Conservation (phyloP, 2,113 vertebrate genomes). For the Oenanthe melanoleuca region DNA sequence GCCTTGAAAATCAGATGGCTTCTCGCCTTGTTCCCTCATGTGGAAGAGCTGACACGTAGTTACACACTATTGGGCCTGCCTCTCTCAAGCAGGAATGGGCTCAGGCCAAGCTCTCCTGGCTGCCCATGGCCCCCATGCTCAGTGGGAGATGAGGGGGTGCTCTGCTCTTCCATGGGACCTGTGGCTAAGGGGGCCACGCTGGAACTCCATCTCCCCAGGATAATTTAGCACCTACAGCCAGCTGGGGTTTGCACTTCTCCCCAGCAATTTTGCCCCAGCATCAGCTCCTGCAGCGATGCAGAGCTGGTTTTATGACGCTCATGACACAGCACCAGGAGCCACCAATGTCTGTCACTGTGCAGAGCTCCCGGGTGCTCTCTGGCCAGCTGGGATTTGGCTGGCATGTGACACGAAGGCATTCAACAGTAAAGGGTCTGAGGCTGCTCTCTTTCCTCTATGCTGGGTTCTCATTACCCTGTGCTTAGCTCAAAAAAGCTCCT, state of each 20-base stretch:
- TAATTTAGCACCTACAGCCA: neutral
- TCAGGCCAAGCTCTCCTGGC: neutral
- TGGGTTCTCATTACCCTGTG: neutral
- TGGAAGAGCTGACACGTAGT: slow-evolving; percentile 21
- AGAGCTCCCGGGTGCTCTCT: accelerated
- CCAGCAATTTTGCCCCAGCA: neutral
- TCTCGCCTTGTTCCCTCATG: neutral
- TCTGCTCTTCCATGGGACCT: neutral
- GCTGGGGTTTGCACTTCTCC: neutral
- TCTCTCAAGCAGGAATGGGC: neutral
- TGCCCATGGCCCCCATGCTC: neutral
- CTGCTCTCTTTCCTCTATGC: neutral
- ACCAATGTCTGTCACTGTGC: neutral
- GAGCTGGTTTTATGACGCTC: neutral
- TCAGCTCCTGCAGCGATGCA: neutral
- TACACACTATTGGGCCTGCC: neutral
- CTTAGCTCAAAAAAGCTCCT: neutral
- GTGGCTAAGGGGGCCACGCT: neutral
- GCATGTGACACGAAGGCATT: neutral
- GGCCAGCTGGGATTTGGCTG: neutral
- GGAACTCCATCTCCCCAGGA: neutral
- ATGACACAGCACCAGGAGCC: neutral
- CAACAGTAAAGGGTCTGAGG: neutral
- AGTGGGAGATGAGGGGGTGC: neutral
- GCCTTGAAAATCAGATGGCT: slow-evolving; percentile 43